Evolutionary conservation across 2,888 invertebrate genomes (phyloP), one percentile per base, ranked within the genome.

Genomic region (Cryptophagus acutangulus): DNA sequence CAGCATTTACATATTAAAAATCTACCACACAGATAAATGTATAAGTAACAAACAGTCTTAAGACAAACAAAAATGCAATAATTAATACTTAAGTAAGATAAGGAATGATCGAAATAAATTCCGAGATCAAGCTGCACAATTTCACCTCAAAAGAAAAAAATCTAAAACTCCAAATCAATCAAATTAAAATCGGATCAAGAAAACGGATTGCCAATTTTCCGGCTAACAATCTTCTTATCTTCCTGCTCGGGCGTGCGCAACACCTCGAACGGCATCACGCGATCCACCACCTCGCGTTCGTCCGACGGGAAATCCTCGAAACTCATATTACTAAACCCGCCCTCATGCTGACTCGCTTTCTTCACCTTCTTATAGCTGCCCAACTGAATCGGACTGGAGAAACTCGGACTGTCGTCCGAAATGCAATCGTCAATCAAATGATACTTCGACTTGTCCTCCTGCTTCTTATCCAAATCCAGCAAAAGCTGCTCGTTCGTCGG

Each of bases 281-380:
- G 3, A 26, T 13, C 9, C n/a, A 8, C 12, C 3, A n/a, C 16
- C 5, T 16, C 2, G 13, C 16, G 13, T 37, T 78, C 76, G 55
- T 82, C 82, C 16, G 79, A 79, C 2, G 81, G 79, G 57, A 82
- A 82, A 65, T 84, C 83, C 61, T 84, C 83, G 55, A 84, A 84
- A 58, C 83, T 84, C 80, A 84, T 79, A 54, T 84, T 84, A 55
- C 79, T 82, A 57, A 84, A 82, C 2, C 82, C 81, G 5, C 75
- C 75, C 46, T 74, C 73, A 1, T 56, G 49, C 46, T 59, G 59
- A 41, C 62, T 61, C 10, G 45, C 42, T 3, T 57, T 54, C 13
- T 54, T 50, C 41, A 59, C 60, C 41, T 63, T 69, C 2, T 52
- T 52, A 46, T 66, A 66, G 17, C 48, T 45, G 10, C 51, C 52